Conservation (phyloP, 2,797 vertebrate genomes). For the Paratrypauchen microcephalus region DNA sequence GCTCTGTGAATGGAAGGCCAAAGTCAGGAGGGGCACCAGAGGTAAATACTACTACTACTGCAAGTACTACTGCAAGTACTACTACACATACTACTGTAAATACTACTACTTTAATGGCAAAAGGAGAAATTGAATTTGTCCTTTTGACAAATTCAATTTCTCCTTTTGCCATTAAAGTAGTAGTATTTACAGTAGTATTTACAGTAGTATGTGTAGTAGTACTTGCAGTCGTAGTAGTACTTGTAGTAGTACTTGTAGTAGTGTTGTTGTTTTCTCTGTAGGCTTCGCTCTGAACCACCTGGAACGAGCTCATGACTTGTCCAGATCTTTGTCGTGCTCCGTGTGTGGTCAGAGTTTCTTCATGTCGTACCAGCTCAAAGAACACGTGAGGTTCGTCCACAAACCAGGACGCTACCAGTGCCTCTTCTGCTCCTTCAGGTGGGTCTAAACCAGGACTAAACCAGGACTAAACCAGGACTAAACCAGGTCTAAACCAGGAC, state of each 20-base stretch:
- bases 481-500: constrained; percentile 13
- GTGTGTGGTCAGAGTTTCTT: constrained; percentile 56
- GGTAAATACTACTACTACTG: not conserved
- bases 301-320: constrained; percentile 53
- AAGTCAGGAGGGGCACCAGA: constrained; percentile 39
- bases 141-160: too few species aligned
- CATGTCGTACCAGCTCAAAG: constrained; percentile 63
- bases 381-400: constrained; percentile 48
- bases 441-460: constrained; percentile 10
- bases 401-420: constrained; percentile 64
- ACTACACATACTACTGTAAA: too few species aligned
- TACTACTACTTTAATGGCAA: too few species aligned
- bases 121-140: too few species aligned
- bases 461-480: too few species aligned
- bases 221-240: too few species aligned
- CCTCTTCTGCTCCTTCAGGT: constrained; percentile 71
- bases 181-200: too few species aligned
- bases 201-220: too few species aligned
- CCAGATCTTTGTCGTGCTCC: constrained; percentile 47
- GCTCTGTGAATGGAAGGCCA: constrained; percentile 67
- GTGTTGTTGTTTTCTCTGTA: constrained; percentile 29
- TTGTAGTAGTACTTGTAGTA: too few species aligned
- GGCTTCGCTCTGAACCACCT: constrained; percentile 65
- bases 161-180: too few species aligned
- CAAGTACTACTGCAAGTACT: too few species aligned